Conservation (phyloP, 2,888 invertebrate genomes). For the Drosophila stalkeri region DNA sequence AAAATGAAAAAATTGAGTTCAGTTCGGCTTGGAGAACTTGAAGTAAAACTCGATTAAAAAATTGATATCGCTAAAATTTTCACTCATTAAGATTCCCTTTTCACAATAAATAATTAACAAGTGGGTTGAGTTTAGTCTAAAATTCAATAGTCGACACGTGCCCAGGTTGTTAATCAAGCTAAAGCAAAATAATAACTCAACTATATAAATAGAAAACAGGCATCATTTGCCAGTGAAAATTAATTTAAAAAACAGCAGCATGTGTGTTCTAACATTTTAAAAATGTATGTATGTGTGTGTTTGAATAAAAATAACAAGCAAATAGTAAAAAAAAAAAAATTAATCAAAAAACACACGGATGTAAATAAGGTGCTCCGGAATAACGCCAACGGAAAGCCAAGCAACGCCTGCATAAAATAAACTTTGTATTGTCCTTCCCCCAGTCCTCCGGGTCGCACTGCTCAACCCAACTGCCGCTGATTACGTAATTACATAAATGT, state of each 20-base stretch:
- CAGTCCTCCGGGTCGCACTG: neutral
- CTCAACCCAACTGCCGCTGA: conserved; percentile 35
- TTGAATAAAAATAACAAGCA: conserved; percentile 19
- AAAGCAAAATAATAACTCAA: conserved; percentile 42
- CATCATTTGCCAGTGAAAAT: conserved; percentile 59
- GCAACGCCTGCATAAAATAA: conserved; percentile 54
- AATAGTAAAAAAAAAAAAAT: conserved; percentile 8
- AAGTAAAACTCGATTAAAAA: neutral
- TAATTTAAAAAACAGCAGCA: conserved; percentile 55
- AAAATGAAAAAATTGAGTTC: neutral
- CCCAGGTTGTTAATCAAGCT: conserved; percentile 44
- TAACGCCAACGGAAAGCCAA: conserved; percentile 53
- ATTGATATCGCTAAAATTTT: neutral
- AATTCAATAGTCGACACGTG: conserved; percentile 36
- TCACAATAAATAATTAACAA: conserved; percentile 35
- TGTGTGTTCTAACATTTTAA: neutral
- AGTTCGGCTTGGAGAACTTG: neutral
- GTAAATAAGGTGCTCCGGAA: conserved; percentile 49
- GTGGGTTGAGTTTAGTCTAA: conserved; percentile 14
- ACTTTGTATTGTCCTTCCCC: conserved; percentile 38
- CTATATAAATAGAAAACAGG: conserved; percentile 28
- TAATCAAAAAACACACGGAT: conserved; percentile 7
- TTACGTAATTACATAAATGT: conserved; percentile 71
- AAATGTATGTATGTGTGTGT: conserved; percentile 8
- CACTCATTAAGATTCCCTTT: neutral